Percentiles rank a stretch among this genome's conserved stretches.
phyloP scores from a whole-genome alignment of 2,113 vertebrate genomes.

The Ranitomeya imitator region DNA sequence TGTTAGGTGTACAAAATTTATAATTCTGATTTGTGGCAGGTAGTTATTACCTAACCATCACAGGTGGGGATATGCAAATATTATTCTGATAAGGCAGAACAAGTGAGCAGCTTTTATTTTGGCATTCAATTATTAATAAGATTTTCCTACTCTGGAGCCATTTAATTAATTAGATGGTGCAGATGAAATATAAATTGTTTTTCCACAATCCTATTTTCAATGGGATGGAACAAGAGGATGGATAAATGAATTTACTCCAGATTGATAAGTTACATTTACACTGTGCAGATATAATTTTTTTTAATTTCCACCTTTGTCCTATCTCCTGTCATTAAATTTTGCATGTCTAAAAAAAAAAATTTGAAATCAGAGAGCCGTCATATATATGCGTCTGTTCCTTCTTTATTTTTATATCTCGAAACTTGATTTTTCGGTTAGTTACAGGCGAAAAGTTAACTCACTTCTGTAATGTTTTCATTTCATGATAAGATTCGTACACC shows the following conservation, averaged over 20 bases:
- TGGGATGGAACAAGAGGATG: conserved; percentile 67
- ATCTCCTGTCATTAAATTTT: conserved; percentile 34
- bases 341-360: conserved; percentile 2
- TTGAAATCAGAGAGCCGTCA: neutral
- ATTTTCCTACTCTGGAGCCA: conserved; percentile 82
- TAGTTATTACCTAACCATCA: conserved; percentile 85
- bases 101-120: conserved; percentile 80
- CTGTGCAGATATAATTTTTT: conserved; percentile 16
- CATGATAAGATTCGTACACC: neutral
- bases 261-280: conserved; percentile 58
- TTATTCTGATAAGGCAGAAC: conserved; percentile 76
- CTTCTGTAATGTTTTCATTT: neutral
- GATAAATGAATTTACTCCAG: conserved; percentile 68
- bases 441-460: neutral
- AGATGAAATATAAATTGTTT: conserved; percentile 83
- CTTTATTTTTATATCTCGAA: neutral
- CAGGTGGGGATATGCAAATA: conserved; percentile 90
- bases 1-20: conserved; percentile 83
- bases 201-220: conserved; percentile 72
- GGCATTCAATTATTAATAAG: conserved; percentile 83
- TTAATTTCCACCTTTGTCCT: conserved; percentile 14
- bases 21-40: conserved; percentile 87
- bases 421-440: neutral
- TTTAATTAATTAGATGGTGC: conserved; percentile 86
- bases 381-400: neutral